Evolutionary conservation across 2,888 invertebrate species (phyloP).

Genomic region (Ophion slaviceki): DNA sequence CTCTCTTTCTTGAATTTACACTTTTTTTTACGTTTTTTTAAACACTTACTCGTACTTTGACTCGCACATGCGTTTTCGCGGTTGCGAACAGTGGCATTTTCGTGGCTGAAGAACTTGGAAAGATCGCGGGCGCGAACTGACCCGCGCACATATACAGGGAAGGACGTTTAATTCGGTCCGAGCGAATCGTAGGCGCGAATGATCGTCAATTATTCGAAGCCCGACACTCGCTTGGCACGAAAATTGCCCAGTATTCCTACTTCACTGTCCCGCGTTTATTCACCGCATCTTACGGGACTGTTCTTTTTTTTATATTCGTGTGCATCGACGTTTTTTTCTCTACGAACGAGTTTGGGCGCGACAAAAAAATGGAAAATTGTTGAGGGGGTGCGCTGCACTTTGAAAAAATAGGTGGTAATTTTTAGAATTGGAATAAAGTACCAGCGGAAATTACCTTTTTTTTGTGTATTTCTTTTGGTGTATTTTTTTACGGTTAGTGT

Average conservation of each 20-base stretch:
- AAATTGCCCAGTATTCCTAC: constrained; percentile 22
- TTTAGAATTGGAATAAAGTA: no score
- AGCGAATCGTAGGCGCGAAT: constrained; percentile 55
- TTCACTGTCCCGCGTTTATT: constrained; percentile 6
- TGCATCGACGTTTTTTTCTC: neutral
- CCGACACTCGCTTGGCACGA: constrained; percentile 61
- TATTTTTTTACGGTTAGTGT: no score
- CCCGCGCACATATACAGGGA: constrained; percentile 29
- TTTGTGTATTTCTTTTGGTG: no score
- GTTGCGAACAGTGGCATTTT: neutral
- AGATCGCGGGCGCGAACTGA: constrained; percentile 36
- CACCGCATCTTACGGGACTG: constrained; percentile 4
- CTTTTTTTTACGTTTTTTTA: neutral
- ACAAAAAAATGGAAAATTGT: no score
- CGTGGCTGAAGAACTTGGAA: constrained; percentile 11
- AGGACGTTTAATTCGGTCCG: constrained; percentile 65
- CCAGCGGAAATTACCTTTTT: no score
- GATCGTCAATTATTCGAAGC: constrained; percentile 62
- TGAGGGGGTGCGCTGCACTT: no score
- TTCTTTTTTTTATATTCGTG: neutral
- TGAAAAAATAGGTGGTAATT: no score
- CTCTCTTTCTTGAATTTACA: neutral
- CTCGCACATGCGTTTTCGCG: neutral
- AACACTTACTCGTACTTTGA: neutral
- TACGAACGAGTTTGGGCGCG: neutral